Evolutionary conservation across 2,888 invertebrate species (phyloP).

Genomic region (Oligia latruncula): DNA sequence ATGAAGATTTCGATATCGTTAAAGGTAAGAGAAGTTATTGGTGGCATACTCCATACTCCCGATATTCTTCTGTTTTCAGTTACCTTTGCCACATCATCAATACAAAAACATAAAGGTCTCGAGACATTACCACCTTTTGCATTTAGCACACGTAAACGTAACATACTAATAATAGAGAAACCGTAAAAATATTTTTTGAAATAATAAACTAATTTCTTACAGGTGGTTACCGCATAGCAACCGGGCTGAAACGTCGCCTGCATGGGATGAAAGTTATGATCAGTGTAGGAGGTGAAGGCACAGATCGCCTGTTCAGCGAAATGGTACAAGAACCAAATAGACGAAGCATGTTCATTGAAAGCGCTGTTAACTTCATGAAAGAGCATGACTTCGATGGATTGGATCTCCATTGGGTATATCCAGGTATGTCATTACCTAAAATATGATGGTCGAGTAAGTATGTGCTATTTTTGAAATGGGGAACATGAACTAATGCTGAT

Average conservation of each 20-base stretch:
- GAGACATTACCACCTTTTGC: neutral
- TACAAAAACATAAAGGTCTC: neutral
- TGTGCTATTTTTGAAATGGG: neutral
- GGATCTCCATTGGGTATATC: slow-evolving; percentile 95
- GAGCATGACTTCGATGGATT: slow-evolving; percentile 95
- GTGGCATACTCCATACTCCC: neutral
- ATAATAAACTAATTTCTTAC: slow-evolving; percentile 21
- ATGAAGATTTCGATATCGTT: slow-evolving; percentile 93
- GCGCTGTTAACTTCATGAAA: slow-evolving; percentile 91
- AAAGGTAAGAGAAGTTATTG: slow-evolving; percentile 88
- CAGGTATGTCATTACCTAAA: slow-evolving; percentile 81
- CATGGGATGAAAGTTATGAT: slow-evolving; percentile 93
- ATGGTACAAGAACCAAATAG: slow-evolving; percentile 90
- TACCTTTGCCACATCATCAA: neutral
- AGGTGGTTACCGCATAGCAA: slow-evolving; percentile 94
- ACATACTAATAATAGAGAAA: neutral
- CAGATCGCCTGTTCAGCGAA: slow-evolving; percentile 90
- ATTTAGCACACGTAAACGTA: neutral
- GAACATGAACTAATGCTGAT: neutral
- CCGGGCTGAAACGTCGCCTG: slow-evolving; percentile 92
- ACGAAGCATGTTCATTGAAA: slow-evolving; percentile 91
- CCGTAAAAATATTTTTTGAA: neutral
- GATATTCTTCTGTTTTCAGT: neutral
- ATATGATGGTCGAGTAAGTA: neutral
- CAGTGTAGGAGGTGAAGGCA: slow-evolving; percentile 93